Evolutionary conservation across 1,140 invertebrate genomes (phyloP).

Genomic region (Ditylenchus dipsaci): DNA sequence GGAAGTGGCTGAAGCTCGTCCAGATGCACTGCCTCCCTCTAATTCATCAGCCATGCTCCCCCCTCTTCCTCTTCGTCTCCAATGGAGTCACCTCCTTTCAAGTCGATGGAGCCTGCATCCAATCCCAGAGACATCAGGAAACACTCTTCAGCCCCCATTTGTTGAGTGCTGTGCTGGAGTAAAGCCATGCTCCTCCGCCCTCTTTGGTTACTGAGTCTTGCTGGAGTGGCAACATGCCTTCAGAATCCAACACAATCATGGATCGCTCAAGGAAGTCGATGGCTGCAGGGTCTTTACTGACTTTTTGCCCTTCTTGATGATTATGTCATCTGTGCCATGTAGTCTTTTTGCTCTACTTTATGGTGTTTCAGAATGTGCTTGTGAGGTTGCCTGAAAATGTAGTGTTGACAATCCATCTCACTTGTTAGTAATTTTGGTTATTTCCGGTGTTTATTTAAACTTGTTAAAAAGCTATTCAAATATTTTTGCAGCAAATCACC

Average conservation of each 20-base stretch:
- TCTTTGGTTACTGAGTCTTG: not conserved
- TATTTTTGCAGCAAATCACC: not conserved
- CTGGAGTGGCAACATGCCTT: constrained; percentile 5
- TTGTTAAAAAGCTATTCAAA: too few species aligned
- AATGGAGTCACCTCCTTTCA: constrained; percentile 8
- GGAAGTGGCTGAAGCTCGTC: not conserved
- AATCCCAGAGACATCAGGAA: constrained; percentile 51
- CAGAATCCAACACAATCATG: constrained; percentile 49
- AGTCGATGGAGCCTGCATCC: constrained; percentile 38
- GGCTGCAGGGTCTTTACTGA: constrained; percentile 54
- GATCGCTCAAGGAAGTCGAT: constrained; percentile 56
- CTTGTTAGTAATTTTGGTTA: too few species aligned
- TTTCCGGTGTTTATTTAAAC: too few species aligned
- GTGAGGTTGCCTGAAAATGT: constrained; percentile 55
- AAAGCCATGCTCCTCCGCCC: not conserved
- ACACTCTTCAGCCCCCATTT: constrained; percentile 13
- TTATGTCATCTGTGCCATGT: constrained; percentile 58
- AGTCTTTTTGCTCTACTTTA: constrained; percentile 54
- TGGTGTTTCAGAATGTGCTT: constrained; percentile 58
- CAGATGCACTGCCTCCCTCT: not conserved
- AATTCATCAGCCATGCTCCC: constrained; percentile 1
- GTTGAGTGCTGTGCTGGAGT: not conserved
- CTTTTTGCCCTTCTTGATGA: constrained; percentile 57
- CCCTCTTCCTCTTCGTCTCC: constrained; percentile 19
- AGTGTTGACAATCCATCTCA: too few species aligned